Evolutionary conservation across 1,140 invertebrate species (phyloP).

Genomic region (Drosophila leontia): DNA sequence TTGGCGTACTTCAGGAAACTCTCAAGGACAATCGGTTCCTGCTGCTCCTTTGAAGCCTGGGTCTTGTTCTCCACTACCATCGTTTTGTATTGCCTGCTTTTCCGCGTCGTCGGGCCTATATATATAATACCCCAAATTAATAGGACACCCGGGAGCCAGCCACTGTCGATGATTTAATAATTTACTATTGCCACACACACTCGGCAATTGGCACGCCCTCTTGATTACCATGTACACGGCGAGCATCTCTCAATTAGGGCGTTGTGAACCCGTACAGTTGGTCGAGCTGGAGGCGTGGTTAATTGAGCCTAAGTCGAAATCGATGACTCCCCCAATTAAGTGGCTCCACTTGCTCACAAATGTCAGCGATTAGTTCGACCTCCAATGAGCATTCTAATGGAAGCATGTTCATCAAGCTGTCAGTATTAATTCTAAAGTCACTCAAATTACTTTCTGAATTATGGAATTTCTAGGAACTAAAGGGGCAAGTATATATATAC

Average conservation of each 20-base stretch:
- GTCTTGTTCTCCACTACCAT: not conserved
- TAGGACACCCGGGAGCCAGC: not conserved
- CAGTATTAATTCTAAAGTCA: not conserved
- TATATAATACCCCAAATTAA: constrained; percentile 13
- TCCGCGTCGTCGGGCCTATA: not conserved
- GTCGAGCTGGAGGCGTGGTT: constrained; percentile 51
- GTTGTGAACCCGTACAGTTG: constrained; percentile 69
- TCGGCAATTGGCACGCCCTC: constrained; percentile 55
- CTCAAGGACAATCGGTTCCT: constrained; percentile 15
- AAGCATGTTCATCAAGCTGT: not conserved
- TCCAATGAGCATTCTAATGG: constrained; percentile 9
- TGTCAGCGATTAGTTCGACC: constrained; percentile 39
- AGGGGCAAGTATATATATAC: not conserved
- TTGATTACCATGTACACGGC: constrained; percentile 56
- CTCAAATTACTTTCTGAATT: not conserved
- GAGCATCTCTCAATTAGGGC: constrained; percentile 72
- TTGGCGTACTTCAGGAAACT: constrained; percentile 59
- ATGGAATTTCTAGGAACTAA: too few relatives aligned
- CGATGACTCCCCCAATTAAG: constrained; percentile 63
- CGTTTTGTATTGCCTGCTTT: constrained; percentile 16
- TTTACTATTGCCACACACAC: constrained; percentile 55
- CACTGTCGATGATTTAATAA: constrained; percentile 57
- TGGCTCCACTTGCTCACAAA: constrained; percentile 37
- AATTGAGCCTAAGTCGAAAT: constrained; percentile 70
- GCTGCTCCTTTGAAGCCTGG: not conserved